Percentiles rank a stretch among this genome's conserved stretches.
Evolutionary conservation across 1,140 invertebrate genomes (phyloP).

Genomic region (Eubasilissa regina): DNA sequence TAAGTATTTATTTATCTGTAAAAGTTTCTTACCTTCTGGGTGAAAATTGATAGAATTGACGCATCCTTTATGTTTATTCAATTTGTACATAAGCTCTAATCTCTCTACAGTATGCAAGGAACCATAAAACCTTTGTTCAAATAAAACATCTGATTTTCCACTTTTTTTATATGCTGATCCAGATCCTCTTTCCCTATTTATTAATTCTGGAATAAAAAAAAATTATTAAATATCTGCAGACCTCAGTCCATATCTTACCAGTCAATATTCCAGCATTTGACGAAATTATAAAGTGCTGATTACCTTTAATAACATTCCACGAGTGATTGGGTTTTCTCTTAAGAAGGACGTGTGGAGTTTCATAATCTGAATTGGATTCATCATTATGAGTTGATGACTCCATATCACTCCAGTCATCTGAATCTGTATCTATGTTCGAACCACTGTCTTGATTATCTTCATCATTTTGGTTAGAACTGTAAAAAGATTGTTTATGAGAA

Average conservation of each 20-base stretch:
- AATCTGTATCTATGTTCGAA: constrained; percentile 49
- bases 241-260: too few species aligned
- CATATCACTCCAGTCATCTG: constrained; percentile 63
- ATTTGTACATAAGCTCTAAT: constrained; percentile 83
- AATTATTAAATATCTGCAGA: background rate
- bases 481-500: background rate
- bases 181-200: constrained; percentile 76
- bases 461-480: constrained; percentile 37
- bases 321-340: constrained; percentile 79
- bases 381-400: constrained; percentile 64
- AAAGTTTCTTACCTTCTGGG: constrained; percentile 71
- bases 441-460: constrained; percentile 46
- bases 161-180: constrained; percentile 69
- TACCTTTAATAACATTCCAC: constrained; percentile 76
- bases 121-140: constrained; percentile 83
- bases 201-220: constrained; percentile 70
- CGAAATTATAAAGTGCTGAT: background rate
- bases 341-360: constrained; percentile 71
- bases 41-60: constrained; percentile 96
- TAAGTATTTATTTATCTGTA: background rate
- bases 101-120: constrained; percentile 88
- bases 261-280: too few species aligned
- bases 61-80: constrained; percentile 89
- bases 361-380: constrained; percentile 67
- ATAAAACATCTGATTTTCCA: constrained; percentile 73